Evolutionary conservation across 2,113 vertebrate genomes (phyloP), one percentile per base, ranked within the genome.

Genomic region (Danionella cerebrum): DNA sequence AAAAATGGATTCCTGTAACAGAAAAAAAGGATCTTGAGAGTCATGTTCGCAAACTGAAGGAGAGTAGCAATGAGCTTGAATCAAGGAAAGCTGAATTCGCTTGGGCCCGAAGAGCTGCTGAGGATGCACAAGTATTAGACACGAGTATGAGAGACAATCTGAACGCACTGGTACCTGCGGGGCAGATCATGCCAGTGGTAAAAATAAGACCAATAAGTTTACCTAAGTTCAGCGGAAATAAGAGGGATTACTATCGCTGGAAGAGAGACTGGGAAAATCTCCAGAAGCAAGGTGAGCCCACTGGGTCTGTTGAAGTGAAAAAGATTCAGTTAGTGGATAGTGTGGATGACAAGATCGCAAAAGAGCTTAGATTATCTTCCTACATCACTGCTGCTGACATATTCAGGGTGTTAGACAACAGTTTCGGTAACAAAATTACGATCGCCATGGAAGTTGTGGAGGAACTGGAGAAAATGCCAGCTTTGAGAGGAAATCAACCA

Each of bases 361-460:
- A 29, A 35, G 72, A 71, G 8, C 69, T 72, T 5, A 11, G 13
- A 1, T 44, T 74, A 0, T 11, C 50, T 0, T 47, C 33, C 0
- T 59, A 73, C 7, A 45, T 36, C 11, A 36, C 48, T 3, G 65
- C 65, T 6, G 45, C n/a, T 13, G 71, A 69, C 22, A 57, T 72
- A 2, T 65, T 73, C 38, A 12, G 54, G 6, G 58, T 74, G 6
- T 16, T 68, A 3, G 42, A 41, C 3, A 73, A 73, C 16, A 10
- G 39, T 0, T 68, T 25, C 31, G 57, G 58, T 0, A 73, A 69
- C 6, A 31, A 42, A 51, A 35, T 13, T 14, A 2, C 75, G 2
- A 73, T 70, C 19, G 55, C 71, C 7, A 24, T 76, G 1, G 75
- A 76, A 55, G 70, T 73, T 11, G 53, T 73, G 0, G 67, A 76